Conservation (phyloP, 1,140 invertebrate species). For the Coelopa frigida region DNA sequence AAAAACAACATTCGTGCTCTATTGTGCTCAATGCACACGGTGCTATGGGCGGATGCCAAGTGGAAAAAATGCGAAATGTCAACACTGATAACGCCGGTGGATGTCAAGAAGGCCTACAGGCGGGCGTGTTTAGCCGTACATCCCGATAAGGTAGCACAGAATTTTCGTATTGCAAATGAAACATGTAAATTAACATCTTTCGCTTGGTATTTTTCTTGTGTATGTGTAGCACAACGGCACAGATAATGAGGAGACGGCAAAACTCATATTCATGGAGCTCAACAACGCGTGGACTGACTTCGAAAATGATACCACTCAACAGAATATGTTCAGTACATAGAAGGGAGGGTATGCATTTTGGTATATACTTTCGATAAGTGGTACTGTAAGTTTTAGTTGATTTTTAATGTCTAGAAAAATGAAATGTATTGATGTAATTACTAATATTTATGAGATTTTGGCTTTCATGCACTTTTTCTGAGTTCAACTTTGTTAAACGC, state of each 20-base stretch:
- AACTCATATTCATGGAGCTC: slow-evolving; percentile 96
- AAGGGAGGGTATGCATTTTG: slow-evolving; percentile 14
- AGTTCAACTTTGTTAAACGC: no score
- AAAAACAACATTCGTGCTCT: slow-evolving; percentile 93
- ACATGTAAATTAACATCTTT: neutral
- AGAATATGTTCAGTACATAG: slow-evolving; percentile 63
- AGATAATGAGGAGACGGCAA: slow-evolving; percentile 84
- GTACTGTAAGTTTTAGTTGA: no score
- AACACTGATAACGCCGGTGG: slow-evolving; percentile 77
- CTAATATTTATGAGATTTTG: no score
- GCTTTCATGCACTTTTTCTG: no score
- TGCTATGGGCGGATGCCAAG: slow-evolving; percentile 89
- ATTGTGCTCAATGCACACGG: slow-evolving; percentile 85
- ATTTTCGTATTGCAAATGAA: neutral
- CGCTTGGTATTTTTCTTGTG: neutral
- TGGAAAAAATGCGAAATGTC: slow-evolving; percentile 94
- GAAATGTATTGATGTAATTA: no score
- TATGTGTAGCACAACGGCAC: slow-evolving; percentile 79
- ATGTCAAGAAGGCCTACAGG: slow-evolving; percentile 94
- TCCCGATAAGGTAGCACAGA: slow-evolving; percentile 86
- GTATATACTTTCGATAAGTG: no score
- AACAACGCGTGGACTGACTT: slow-evolving; percentile 98
- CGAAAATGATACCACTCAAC: slow-evolving; percentile 81
- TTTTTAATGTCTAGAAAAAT: no score
- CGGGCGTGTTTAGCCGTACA: slow-evolving; percentile 95